A percentile compares a stretch with the other conserved stretches of the same genome.
These are phyloP conservation scores for Picus viridis DNA, from an alignment of 2,797 vertebrate genomes.

Conservation along the genomic window DNA sequence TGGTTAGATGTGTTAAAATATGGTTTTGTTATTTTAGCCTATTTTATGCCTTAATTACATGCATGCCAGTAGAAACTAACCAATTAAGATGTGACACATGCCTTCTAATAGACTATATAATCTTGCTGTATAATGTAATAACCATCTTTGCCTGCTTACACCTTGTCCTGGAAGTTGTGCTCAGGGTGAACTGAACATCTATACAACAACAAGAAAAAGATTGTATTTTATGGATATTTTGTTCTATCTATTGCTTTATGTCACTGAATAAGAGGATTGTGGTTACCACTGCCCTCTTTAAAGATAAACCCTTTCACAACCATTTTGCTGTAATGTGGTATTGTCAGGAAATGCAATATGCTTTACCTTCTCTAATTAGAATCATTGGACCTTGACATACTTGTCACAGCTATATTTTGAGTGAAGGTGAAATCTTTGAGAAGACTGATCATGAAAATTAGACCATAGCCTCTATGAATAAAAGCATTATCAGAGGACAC, in stretches of 20 bases:
- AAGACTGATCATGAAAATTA: constrained; percentile 66
- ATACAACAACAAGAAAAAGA: background rate
- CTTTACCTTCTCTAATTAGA: constrained; percentile 80
- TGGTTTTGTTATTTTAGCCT: too few species aligned
- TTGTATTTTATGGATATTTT: constrained; percentile 42
- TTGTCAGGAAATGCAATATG: constrained; percentile 76
- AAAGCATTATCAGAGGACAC: constrained; percentile 21
- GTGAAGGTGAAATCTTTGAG: constrained; percentile 72
- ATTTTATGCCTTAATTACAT: too few species aligned
- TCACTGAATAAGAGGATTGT: constrained; percentile 61
- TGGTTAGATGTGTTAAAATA: too few species aligned
- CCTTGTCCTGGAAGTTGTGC: too few species aligned
- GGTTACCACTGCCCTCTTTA: constrained; percentile 64
- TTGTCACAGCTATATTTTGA: constrained; percentile 71
- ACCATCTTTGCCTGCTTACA: too few species aligned
- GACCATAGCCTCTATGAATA: constrained; percentile 33
- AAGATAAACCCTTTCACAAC: constrained; percentile 62
- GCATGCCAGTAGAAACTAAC: too few species aligned
- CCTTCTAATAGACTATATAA: too few species aligned
- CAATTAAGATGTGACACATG: too few species aligned
- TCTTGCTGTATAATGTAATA: too few species aligned
- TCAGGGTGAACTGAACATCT: too few species aligned
- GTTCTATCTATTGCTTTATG: constrained; percentile 47
- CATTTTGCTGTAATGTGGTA: constrained; percentile 63
- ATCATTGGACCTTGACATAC: constrained; percentile 74